Evolutionary conservation across 1,140 invertebrate genomes (phyloP).

Genomic region (Hylyphantes graminicola): DNA sequence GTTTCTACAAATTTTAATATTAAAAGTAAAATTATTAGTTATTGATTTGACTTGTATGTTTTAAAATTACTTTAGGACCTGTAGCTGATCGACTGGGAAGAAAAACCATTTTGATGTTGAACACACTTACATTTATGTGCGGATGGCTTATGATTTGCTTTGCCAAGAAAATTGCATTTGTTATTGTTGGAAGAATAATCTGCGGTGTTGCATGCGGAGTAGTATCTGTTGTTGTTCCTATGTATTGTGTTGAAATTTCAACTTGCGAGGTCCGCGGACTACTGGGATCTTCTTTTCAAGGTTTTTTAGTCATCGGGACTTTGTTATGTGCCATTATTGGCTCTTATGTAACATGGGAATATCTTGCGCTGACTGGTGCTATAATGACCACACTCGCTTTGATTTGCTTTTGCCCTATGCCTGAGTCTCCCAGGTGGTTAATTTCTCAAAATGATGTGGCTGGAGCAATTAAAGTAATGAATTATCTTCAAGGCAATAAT

Average conservation of each 20-base stretch:
- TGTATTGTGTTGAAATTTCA: slow-evolving; percentile 61
- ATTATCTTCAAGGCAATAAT: slow-evolving; percentile 21
- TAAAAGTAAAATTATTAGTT: no score
- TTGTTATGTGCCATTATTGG: slow-evolving; percentile 31
- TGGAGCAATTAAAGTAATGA: slow-evolving; percentile 10
- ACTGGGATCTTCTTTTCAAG: slow-evolving; percentile 39
- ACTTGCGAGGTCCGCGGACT: slow-evolving; percentile 55
- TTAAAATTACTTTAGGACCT: slow-evolving; percentile 68
- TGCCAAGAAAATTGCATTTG: background rate
- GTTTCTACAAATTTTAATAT: no score
- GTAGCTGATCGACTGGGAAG: slow-evolving; percentile 81
- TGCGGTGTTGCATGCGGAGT: slow-evolving; percentile 63
- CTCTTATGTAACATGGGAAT: slow-evolving; percentile 11
- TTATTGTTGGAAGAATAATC: slow-evolving; percentile 62
- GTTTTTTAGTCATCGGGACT: slow-evolving; percentile 22
- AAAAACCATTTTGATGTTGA: slow-evolving; percentile 78
- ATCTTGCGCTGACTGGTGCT: slow-evolving; percentile 21
- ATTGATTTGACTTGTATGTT: no score
- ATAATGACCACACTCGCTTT: slow-evolving; percentile 6
- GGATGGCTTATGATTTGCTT: slow-evolving; percentile 35
- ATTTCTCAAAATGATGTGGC: slow-evolving; percentile 15
- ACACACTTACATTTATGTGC: slow-evolving; percentile 76
- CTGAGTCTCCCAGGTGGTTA: slow-evolving; percentile 27
- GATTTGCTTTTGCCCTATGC: slow-evolving; percentile 13
- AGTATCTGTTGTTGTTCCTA: slow-evolving; percentile 47